Conservation (phyloP, 2,888 invertebrate species). For the Phasia obesa region DNA sequence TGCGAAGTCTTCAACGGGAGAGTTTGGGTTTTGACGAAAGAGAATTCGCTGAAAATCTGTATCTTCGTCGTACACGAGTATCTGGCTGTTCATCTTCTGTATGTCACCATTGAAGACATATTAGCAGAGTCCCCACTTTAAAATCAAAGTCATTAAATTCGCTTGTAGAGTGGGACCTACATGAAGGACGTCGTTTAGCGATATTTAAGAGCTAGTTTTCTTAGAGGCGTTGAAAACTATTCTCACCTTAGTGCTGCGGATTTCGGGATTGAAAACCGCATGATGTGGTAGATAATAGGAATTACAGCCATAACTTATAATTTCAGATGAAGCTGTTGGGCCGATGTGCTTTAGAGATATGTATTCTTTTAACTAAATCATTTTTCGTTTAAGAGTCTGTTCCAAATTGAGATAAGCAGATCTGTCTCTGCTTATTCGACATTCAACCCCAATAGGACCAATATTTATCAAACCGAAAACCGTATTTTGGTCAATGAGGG, state of each 20-base stretch:
- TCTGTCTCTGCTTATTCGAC: neutral
- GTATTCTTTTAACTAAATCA: conserved; percentile 5
- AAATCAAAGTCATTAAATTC: neutral
- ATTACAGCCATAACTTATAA: neutral
- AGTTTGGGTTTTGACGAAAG: conserved; percentile 24
- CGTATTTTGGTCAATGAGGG: neutral
- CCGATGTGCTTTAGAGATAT: conserved; percentile 1
- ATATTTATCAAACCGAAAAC: conserved; percentile 1
- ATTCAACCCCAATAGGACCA: neutral
- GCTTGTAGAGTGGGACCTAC: neutral
- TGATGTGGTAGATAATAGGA: no score
- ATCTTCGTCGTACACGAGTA: conserved; percentile 49
- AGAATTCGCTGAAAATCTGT: conserved; percentile 65
- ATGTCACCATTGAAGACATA: conserved; percentile 70
- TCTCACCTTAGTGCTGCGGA: no score
- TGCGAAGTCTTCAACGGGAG: conserved; percentile 41
- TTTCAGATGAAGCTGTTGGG: neutral
- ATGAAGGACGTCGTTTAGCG: no score
- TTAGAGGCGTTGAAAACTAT: no score
- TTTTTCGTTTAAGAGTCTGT: neutral
- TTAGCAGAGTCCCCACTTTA: conserved; percentile 46
- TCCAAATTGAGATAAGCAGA: neutral
- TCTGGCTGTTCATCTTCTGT: conserved; percentile 69
- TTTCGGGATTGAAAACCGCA: no score
- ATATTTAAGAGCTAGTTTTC: no score